These are phyloP conservation scores for Diloba caeruleocephala DNA, from an alignment of 2,888 invertebrate genomes.

Conservation along the genomic window DNA sequence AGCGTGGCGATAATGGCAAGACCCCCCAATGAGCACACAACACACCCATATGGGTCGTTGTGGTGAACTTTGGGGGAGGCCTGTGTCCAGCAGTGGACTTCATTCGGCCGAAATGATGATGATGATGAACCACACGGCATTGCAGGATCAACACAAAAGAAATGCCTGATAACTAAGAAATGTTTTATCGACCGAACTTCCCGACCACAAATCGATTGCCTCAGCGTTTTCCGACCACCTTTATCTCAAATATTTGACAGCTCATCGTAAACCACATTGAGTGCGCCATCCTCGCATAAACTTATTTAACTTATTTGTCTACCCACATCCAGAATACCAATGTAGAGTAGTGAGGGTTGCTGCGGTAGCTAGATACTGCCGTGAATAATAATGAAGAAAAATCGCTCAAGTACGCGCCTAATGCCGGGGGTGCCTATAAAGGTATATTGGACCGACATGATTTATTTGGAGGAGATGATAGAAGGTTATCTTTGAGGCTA, in stretches of 20 bases:
- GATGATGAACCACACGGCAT: no score
- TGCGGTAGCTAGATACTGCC: conserved; percentile 18
- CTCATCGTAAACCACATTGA: conserved; percentile 46
- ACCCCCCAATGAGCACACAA: no score
- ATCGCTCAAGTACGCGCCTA: conserved; percentile 25
- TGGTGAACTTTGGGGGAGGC: no score
- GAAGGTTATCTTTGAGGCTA: background rate
- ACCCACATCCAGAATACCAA: conserved; percentile 38
- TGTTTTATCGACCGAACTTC: background rate
- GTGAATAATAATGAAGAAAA: conserved; percentile 49
- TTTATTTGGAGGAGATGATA: conserved; percentile 4
- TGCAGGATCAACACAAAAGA: no score
- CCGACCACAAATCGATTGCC: background rate
- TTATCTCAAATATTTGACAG: conserved; percentile 38
- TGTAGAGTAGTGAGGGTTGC: conserved; percentile 29
- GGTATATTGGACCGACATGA: conserved; percentile 23
- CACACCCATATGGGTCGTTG: no score
- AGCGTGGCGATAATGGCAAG: no score
- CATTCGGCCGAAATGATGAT: no score
- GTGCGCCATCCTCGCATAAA: conserved; percentile 44
- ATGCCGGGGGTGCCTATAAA: conserved; percentile 14
- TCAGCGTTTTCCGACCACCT: conserved; percentile 5
- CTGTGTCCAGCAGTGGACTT: no score
- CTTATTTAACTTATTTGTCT: conserved; percentile 56
- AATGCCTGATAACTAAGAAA: background rate